Conservation (phyloP, 2,888 invertebrate species). For the Lymantria dispar region DNA sequence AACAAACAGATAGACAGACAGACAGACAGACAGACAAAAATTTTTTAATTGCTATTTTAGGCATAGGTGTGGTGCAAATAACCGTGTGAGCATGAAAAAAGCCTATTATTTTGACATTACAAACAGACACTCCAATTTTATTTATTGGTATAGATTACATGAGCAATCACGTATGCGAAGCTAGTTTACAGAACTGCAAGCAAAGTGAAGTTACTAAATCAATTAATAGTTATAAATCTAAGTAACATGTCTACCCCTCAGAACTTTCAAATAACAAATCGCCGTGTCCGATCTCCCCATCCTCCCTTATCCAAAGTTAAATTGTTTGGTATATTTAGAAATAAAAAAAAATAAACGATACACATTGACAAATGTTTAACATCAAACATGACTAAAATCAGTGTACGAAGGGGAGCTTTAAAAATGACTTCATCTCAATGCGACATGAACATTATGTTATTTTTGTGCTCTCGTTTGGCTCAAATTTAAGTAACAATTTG, state of each 20-base stretch:
- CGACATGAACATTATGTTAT: slow-evolving; percentile 54
- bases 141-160: too few relatives aligned
- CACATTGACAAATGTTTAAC: slow-evolving; percentile 68
- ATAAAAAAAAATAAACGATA: slow-evolving; percentile 44
- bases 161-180: too few relatives aligned
- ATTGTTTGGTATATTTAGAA: slow-evolving; percentile 34
- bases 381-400: slow-evolving; percentile 49
- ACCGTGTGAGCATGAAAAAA: too few relatives aligned
- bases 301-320: slow-evolving; percentile 12
- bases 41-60: too few relatives aligned
- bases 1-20: too few relatives aligned
- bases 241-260: background rate
- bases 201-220: too few relatives aligned
- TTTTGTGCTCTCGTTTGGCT: slow-evolving; percentile 46
- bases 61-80: too few relatives aligned
- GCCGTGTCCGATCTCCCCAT: background rate
- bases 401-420: slow-evolving; percentile 49
- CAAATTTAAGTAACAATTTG: slow-evolving; percentile 40
- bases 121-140: too few relatives aligned
- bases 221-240: background rate
- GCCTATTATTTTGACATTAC: too few relatives aligned
- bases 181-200: too few relatives aligned
- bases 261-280: background rate
- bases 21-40: too few relatives aligned
- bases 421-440: slow-evolving; percentile 64